Evolutionary conservation across 2,888 invertebrate species (phyloP), one percentile per base, ranked within the genome.

Genomic region (Biston stratarius): DNA sequence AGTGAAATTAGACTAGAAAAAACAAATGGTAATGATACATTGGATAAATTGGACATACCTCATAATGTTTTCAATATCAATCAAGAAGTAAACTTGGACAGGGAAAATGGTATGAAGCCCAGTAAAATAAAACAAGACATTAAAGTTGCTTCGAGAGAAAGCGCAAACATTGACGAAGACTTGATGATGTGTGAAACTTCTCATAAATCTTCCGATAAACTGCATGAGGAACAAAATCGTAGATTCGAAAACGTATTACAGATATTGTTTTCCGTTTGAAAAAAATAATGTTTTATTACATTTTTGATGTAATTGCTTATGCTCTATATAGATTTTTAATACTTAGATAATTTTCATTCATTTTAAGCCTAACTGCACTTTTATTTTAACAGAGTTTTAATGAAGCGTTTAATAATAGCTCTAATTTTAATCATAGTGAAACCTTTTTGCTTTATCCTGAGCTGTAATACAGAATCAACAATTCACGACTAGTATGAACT

Each of bases 31-130:
- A 87, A 85, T 33, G 77, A 79, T 36, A 83, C 83, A 7, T 77
- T 69, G 10, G 77, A 79, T 34, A 83, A 83, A 6, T 77, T 69
- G 10, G 79, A 81, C 8, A 69, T 82, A 14, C 83, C 87, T 0
- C 87, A 87, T 33, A 93, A 90, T 53, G 78, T 94, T 57, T 94
- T 94, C 62, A 91, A 94, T 66, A 94, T 94, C 0, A 92, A 90
- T 49, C 94, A 94, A 81, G 92, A 93, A 78, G 85, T 94, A 0
- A 92, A 90, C 62, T 73, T 94, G 5, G 89, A 89, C 49, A 83
- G 77, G 58, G 79, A 81, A 10, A 72, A 77, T 15, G 67, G 63
- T 10, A 79, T 79, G 11, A 79, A 78, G 11, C 73, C 76, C 10
- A 72, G 81, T 11, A 81, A 74, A 61, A 70, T 87, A 0, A 87